Conservation (phyloP, 2,888 invertebrate genomes). For the Mimas tiliae region DNA sequence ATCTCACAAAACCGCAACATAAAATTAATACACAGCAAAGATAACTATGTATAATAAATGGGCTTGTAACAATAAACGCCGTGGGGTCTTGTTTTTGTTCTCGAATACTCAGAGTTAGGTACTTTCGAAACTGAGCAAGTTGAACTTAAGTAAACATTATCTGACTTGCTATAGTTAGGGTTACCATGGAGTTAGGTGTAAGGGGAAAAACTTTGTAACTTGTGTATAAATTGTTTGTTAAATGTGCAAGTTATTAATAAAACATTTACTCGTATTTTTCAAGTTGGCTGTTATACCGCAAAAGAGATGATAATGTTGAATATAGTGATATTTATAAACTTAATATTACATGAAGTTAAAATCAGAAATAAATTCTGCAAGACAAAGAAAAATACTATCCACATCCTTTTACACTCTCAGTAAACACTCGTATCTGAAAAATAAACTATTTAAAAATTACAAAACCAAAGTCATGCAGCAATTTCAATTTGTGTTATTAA, state of each 20-base stretch:
- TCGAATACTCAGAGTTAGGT: constrained; percentile 49
- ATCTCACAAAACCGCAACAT: constrained; percentile 56
- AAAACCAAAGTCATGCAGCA: too few relatives aligned
- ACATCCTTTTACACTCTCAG: too few relatives aligned
- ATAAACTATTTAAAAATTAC: too few relatives aligned
- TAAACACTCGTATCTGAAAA: too few relatives aligned
- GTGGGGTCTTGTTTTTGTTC: constrained; percentile 69
- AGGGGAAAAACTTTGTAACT: neutral
- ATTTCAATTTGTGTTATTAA: too few relatives aligned
- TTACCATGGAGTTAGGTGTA: neutral
- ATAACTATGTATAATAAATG: constrained; percentile 61
- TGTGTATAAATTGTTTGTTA: neutral
- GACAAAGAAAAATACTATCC: too few relatives aligned
- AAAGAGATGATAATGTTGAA: neutral
- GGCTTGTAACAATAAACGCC: constrained; percentile 70
- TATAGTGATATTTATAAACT: neutral
- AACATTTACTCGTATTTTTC: neutral
- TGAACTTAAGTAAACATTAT: constrained; percentile 60
- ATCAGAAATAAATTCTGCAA: too few relatives aligned
- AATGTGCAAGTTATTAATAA: constrained; percentile 9
- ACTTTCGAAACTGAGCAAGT: constrained; percentile 47
- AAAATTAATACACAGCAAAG: constrained; percentile 60
- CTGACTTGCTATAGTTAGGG: constrained; percentile 50
- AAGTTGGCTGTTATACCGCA: neutral
- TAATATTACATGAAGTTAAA: too few relatives aligned